These are phyloP conservation scores for Alfaro cultratus DNA, from an alignment of 2,797 vertebrate genomes.

Conservation along the genomic window DNA sequence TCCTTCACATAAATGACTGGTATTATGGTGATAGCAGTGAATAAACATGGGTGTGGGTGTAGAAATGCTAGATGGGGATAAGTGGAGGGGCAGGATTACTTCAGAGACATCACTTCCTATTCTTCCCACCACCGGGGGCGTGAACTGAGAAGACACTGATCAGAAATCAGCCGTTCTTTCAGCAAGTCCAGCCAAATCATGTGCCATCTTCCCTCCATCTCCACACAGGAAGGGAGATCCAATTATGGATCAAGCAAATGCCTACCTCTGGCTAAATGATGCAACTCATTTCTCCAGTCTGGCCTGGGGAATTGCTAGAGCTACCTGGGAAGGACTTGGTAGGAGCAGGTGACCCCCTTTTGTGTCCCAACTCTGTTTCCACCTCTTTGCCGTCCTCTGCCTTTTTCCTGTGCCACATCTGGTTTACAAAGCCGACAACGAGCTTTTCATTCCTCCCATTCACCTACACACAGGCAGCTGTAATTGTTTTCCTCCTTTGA, in stretches of 20 bases:
- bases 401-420: slow-evolving; percentile 58
- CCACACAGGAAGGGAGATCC: background rate
- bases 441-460: slow-evolving; percentile 66
- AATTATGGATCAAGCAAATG: slow-evolving; percentile 17
- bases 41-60: slow-evolving; percentile 60
- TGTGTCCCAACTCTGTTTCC: slow-evolving; percentile 31
- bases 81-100: slow-evolving; percentile 34
- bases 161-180: slow-evolving; percentile 29
- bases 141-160: slow-evolving; percentile 15
- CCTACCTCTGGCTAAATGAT: slow-evolving; percentile 19
- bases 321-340: slow-evolving; percentile 9
- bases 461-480: slow-evolving; percentile 58
- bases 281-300: slow-evolving; percentile 22
- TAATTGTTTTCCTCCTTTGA: slow-evolving; percentile 64
- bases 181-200: slow-evolving; percentile 13
- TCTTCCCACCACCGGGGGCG: slow-evolving; percentile 30
- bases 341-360: slow-evolving; percentile 39
- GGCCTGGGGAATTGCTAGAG: slow-evolving; percentile 28
- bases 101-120: slow-evolving; percentile 47
- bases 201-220: background rate
- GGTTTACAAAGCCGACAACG: slow-evolving; percentile 56
- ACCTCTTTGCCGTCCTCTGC: slow-evolving; percentile 31
- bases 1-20: slow-evolving; percentile 63
- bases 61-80: slow-evolving; percentile 34
- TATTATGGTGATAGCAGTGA: slow-evolving; percentile 62